These are phyloP conservation scores for Dromius quadrimaculatus DNA, from an alignment of 2,888 invertebrate genomes.

Conservation along the genomic window DNA sequence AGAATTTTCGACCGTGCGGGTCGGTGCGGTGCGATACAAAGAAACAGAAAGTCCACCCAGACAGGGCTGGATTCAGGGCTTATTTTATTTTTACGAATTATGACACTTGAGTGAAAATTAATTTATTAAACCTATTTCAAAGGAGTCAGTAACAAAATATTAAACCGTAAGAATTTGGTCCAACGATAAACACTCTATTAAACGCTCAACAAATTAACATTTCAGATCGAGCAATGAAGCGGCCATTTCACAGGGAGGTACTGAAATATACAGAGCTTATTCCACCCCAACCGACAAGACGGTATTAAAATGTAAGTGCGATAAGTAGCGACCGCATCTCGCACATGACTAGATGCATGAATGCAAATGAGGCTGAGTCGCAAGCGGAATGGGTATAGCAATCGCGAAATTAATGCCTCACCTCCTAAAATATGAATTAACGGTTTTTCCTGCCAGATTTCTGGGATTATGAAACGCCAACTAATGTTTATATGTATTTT, in stretches of 20 bases:
- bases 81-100: too few species aligned
- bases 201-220: too few species aligned
- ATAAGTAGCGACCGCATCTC: slow-evolving; percentile 29
- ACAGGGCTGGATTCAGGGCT: too few species aligned
- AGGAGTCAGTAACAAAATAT: too few species aligned
- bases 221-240: too few species aligned
- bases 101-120: too few species aligned
- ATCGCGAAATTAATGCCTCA: slow-evolving; percentile 21
- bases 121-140: too few species aligned
- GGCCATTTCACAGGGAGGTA: not conserved
- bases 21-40: too few species aligned
- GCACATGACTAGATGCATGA: slow-evolving; percentile 31
- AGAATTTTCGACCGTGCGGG: too few species aligned
- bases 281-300: slow-evolving; percentile 3
- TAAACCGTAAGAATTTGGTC: too few species aligned
- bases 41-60: too few species aligned
- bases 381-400: not conserved
- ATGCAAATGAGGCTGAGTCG: slow-evolving; percentile 24
- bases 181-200: too few species aligned
- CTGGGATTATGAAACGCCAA: slow-evolving; percentile 24
- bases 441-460: slow-evolving; percentile 39
- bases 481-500: slow-evolving; percentile 31
- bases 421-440: slow-evolving; percentile 24
- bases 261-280: not conserved
- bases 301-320: slow-evolving; percentile 39